Evolutionary conservation across 2,888 invertebrate genomes (phyloP).

Genomic region (Ditula angustiorana): DNA sequence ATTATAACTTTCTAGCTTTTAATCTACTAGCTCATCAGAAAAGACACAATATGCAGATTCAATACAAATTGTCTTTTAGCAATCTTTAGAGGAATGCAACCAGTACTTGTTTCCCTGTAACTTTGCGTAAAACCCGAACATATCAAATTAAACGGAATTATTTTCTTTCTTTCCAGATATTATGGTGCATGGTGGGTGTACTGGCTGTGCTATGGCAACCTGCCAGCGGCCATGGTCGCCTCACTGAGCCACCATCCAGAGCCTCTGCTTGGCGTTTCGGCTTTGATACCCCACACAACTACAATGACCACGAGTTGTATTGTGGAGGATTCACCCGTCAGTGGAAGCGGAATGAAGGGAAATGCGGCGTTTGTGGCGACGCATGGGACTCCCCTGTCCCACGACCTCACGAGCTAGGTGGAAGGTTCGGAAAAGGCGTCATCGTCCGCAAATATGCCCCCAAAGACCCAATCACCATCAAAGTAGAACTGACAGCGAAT

Average conservation of each 20-base stretch:
- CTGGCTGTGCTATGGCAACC: conserved; percentile 59
- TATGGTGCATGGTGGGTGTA: conserved; percentile 69
- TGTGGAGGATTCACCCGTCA: conserved; percentile 95
- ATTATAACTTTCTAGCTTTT: too few relatives aligned
- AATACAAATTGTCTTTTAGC: neutral
- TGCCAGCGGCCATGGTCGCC: conserved; percentile 88
- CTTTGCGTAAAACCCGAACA: neutral
- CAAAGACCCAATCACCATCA: conserved; percentile 88
- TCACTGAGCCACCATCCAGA: conserved; percentile 94
- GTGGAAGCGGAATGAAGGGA: conserved; percentile 92
- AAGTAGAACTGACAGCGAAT: conserved; percentile 94
- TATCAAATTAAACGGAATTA: neutral
- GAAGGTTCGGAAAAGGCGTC: conserved; percentile 92
- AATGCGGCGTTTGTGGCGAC: conserved; percentile 95
- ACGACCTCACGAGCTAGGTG: conserved; percentile 93
- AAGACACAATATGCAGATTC: neutral
- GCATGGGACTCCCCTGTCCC: conserved; percentile 91
- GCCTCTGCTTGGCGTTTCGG: conserved; percentile 96
- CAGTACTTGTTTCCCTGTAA: neutral
- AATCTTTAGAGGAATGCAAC: too few relatives aligned
- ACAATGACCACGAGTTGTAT: conserved; percentile 95
- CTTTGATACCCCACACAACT: conserved; percentile 94
- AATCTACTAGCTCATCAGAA: too few relatives aligned
- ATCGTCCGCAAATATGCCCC: conserved; percentile 92
- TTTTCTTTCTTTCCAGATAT: conserved; percentile 61